Conservation (phyloP, 2,797 vertebrate genomes). For the Rhynchonycteris naso region DNA sequence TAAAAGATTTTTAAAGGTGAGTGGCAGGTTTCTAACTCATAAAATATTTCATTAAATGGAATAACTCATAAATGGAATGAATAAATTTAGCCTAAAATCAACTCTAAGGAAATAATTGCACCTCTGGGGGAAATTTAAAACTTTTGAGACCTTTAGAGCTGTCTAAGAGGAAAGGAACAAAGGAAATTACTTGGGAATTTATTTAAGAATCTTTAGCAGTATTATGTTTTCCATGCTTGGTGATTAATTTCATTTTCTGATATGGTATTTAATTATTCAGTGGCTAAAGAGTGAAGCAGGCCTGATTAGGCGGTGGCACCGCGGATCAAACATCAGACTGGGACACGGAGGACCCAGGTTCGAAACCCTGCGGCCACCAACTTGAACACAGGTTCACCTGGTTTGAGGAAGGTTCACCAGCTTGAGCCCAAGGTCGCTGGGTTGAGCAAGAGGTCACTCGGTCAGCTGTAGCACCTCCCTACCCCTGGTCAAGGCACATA, state of each 20-base stretch:
- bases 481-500: no score
- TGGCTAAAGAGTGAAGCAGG: not conserved
- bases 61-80: not conserved
- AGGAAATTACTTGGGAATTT: not conserved
- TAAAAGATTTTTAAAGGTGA: constrained; percentile 25
- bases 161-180: not conserved
- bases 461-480: no score
- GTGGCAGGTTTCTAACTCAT: not conserved
- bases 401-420: no score
- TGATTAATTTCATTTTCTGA: not conserved
- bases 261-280: not conserved
- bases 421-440: no score
- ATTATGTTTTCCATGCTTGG: not conserved
- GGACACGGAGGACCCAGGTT: no score
- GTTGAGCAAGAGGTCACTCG: no score
- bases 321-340: no score
- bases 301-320: no score
- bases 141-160: not conserved
- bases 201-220: constrained; percentile 11
- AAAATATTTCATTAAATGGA: constrained; percentile 12
- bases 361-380: no score
- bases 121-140: not conserved
- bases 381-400: no score
- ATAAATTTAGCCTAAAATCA: constrained; percentile 4
- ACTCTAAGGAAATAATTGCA: not conserved